Evolutionary conservation across 2,113 vertebrate species (phyloP), one percentile per base, ranked within the genome.

Genomic region (Microcebus lehilahytsara): DNA sequence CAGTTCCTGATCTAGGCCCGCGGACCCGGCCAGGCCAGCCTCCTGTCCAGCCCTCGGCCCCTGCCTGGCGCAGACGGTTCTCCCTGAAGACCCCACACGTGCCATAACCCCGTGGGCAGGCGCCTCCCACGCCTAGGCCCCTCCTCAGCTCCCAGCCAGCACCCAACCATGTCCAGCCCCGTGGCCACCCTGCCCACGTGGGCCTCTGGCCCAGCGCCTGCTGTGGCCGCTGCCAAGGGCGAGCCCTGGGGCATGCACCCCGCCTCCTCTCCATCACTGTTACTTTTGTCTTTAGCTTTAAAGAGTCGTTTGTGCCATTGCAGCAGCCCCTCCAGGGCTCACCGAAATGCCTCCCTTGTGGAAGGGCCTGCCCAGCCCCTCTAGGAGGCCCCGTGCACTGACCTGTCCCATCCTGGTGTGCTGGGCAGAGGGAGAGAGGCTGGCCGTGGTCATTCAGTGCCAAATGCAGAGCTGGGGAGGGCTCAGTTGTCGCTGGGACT

Each of bases 1-100:
- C 98, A 99, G 92, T 99, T 99, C 27, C 96, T 99, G 96, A 99
- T 99, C 97, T 99, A 98, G 95, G 49, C 20, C 49, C 34, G 32
- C 0, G 32, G 32, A 49, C 46, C 74, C 3, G 75, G 46, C 27
- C 30, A 20, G 64, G 72, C 72, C 10, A 0, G 84, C n/a, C 60
- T 23, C 77, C 56, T 1, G 6, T 2, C 56, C 3, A 0, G 37
- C 30, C 16, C 92, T 72, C 3, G 0, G 37, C 30, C 16, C 92
- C 78, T 72, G 30, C 69, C 78, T 1, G 2, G 58, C 58, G 34
- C 32, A 5, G 85, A 32, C 2, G 0, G 83, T 12, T 89, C 79
- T 40, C 89, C 72, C 3, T 42, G 7, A 58, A 97, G 66, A 94
- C 86, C 80, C 89, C 51, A 71, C 14, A 30, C 1, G 97, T 96